Evolutionary conservation across 2,888 invertebrate species (phyloP), one percentile per base, ranked within the genome.

Genomic region (Eristalinus aeneus): DNA sequence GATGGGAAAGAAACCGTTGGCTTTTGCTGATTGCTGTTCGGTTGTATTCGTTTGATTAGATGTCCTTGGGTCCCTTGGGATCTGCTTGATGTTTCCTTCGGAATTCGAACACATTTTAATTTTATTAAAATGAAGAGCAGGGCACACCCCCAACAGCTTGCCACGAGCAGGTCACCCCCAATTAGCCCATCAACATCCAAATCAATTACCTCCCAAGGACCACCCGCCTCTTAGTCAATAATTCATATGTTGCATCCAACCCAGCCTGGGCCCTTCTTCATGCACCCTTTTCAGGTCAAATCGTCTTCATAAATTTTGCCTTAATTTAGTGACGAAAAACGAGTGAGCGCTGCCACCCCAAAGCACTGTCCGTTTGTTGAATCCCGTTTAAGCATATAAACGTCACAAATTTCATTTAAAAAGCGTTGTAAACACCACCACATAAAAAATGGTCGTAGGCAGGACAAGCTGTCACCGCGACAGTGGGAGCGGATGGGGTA

Each of bases 401-500:
- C 84, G 88, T 88, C 88, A 88, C 79, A 88, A 88, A 88, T 87
- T 88, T 88, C 88, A 88, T 87, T 88, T 88, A 87, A 88, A 88
- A 88, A 82, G 63, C 84, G 87, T 88, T 88, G 88, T 88, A 88
- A 88, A 88, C 88, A 88, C 75, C 63, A 67, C 79, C 75, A 76
- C 75, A 84, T 76, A 84, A 88, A 88, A 78, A 75, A 73, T 72
- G 78, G 75, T 72, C 23, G 16, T 53, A 75, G 75, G 67, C 63
- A 63, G 11, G 58, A 74, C 82, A 82, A 86, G 86, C 86, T 82
- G 82, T 82, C 86, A 77, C 77, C 64, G 71, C 72, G 73, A 68
- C 64, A 46, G 23, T 32, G 64, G 64, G 27, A 27, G 16, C 80
- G 80, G 75, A 76, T 85, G 85, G 85, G 56, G 56, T 77, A 81